A percentile compares a stretch with the other conserved stretches of the same genome.
phyloP scores from a whole-genome alignment of 2,113 vertebrate genomes.

The Cyanoderma ruficeps region DNA sequence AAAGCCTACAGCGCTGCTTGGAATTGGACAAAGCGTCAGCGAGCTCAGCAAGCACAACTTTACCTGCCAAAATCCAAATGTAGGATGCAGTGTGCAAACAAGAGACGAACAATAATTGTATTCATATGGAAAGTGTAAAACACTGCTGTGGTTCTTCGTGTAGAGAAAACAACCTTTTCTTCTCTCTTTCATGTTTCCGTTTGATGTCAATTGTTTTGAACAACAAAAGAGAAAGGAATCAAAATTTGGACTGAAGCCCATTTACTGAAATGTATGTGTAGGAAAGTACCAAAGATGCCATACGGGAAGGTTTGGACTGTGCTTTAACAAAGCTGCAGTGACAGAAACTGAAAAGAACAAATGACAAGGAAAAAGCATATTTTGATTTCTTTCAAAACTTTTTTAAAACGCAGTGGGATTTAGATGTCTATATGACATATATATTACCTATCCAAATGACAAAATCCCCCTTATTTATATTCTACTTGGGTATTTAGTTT shows the following conservation, averaged over 20 bases:
- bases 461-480: neutral
- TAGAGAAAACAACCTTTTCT: neutral
- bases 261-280: neutral
- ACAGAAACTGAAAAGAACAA: neutral
- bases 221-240: conserved; percentile 22
- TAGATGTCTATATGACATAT: neutral
- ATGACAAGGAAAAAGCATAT: neutral
- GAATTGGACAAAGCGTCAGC: neutral
- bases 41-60: neutral
- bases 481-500: neutral
- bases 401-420: neutral
- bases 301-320: neutral
- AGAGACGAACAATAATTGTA: neutral
- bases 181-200: conserved; percentile 23
- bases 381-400: neutral
- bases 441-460: neutral
- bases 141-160: neutral
- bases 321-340: neutral
- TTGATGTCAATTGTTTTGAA: conserved; percentile 34
- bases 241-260: conserved; percentile 15
- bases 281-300: neutral
- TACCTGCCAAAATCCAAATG: neutral
- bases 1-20: neutral
- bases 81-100: neutral
- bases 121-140: neutral